These are phyloP conservation scores for Danio aesculapii DNA, from an alignment of 2,797 vertebrate species.

Conservation along the genomic window DNA sequence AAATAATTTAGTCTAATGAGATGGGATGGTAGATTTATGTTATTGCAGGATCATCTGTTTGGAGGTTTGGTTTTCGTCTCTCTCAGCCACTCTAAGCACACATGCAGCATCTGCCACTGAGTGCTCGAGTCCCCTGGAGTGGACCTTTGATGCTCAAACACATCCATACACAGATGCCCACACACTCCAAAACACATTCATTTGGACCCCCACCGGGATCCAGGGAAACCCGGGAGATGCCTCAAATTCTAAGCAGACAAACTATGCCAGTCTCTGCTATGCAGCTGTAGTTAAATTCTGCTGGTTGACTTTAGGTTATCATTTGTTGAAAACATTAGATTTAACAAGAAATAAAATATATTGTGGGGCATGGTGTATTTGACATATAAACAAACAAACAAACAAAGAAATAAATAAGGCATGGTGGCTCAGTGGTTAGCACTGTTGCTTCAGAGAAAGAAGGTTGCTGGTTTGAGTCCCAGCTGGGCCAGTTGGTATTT, in stretches of 20 bases:
- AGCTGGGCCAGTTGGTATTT: no score
- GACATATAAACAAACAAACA: no score
- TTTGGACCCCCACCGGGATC: not conserved
- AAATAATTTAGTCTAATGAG: conserved; percentile 42
- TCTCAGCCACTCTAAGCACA: conserved; percentile 27
- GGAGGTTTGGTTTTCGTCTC: conserved; percentile 6
- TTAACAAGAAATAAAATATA: no score
- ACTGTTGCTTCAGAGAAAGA: no score
- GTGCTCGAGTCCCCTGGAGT: conserved; percentile 40
- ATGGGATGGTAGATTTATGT: conserved; percentile 40
- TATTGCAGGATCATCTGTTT: conserved; percentile 38
- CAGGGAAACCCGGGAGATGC: not conserved
- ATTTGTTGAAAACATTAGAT: no score
- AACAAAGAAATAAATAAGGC: no score
- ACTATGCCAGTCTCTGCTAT: not conserved
- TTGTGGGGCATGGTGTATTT: no score
- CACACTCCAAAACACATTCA: conserved; percentile 16
- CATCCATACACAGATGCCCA: conserved; percentile 50
- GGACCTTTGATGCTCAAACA: conserved; percentile 53
- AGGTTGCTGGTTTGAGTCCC: no score
- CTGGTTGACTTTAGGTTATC: no score
- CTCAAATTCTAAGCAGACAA: not conserved
- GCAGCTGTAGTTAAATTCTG: no score
- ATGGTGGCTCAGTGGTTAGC: no score
- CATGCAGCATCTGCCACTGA: conserved; percentile 51